Evolutionary conservation across 1,140 invertebrate species (phyloP).

Genomic region (Sitophilus oryzae): DNA sequence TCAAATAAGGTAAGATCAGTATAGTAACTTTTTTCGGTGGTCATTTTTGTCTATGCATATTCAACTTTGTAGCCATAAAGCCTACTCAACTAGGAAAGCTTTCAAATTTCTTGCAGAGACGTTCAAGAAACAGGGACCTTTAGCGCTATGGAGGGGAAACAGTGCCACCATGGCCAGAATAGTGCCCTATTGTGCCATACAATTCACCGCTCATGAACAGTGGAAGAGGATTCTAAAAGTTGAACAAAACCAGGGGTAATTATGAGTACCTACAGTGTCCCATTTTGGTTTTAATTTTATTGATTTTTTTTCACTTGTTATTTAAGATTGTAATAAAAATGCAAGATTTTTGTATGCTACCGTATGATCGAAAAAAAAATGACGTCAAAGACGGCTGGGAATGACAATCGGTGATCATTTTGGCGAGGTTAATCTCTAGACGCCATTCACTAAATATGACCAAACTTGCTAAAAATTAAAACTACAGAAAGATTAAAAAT

Average conservation of each 20-base stretch:
- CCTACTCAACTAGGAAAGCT: slow-evolving; percentile 75
- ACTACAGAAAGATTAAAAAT: no score
- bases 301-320: no score
- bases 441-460: no score
- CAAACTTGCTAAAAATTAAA: no score
- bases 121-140: slow-evolving; percentile 67
- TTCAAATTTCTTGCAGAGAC: slow-evolving; percentile 68
- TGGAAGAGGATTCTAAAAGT: slow-evolving; percentile 79
- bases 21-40: neutral
- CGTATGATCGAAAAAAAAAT: no score
- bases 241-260: slow-evolving; percentile 54
- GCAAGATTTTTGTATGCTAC: no score
- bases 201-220: slow-evolving; percentile 96
- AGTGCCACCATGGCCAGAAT: slow-evolving; percentile 96
- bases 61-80: slow-evolving; percentile 51
- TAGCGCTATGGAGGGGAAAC: slow-evolving; percentile 92
- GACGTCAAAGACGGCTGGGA: no score
- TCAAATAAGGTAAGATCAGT: slow-evolving; percentile 63
- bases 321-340: no score
- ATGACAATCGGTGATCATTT: no score
- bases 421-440: no score
- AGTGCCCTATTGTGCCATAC: slow-evolving; percentile 93
- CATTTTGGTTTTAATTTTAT: neutral
- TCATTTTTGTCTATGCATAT: neutral
- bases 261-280: slow-evolving; percentile 16